These are phyloP conservation scores for Equus przewalskii DNA, from an alignment of 2,113 vertebrate genomes.

Conservation along the genomic window DNA sequence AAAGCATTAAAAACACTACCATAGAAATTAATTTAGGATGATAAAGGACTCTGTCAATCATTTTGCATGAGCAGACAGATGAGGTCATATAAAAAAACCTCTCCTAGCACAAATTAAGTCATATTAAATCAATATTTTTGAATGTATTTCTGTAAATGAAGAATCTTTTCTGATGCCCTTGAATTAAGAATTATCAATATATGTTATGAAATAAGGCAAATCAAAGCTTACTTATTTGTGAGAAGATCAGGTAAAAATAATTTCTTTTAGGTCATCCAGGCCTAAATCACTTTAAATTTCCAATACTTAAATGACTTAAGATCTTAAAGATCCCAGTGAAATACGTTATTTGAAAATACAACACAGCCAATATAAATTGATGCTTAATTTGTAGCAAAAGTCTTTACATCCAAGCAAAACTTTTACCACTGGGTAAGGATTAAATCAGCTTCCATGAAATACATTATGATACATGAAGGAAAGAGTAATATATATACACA, in stretches of 20 bases:
- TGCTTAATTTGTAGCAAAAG: conserved; percentile 88
- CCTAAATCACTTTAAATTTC: conserved; percentile 52
- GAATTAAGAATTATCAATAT: conserved; percentile 46
- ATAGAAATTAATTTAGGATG: conserved; percentile 50
- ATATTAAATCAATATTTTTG: conserved; percentile 43
- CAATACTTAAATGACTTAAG: conserved; percentile 47
- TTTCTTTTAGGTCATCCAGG: conserved; percentile 34
- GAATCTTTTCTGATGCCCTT: conserved; percentile 26
- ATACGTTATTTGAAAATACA: conserved; percentile 88
- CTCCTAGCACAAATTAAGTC: conserved; percentile 8
- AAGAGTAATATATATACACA: background rate
- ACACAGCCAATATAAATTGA: conserved; percentile 81
- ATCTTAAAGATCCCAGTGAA: conserved; percentile 61
- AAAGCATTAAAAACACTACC: conserved; percentile 42
- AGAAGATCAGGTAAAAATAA: conserved; percentile 35
- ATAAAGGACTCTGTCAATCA: background rate
- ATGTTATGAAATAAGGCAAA: conserved; percentile 54
- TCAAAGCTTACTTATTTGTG: conserved; percentile 6
- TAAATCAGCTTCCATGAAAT: conserved; percentile 78
- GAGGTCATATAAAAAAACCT: background rate
- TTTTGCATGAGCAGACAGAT: background rate
- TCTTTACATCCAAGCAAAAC: conserved; percentile 77
- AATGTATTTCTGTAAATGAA: conserved; percentile 20
- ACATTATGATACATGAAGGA: conserved; percentile 73
- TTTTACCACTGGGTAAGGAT: conserved; percentile 69